Evolutionary conservation across 2,888 invertebrate species (phyloP).

Genomic region (Drosophila dives): DNA sequence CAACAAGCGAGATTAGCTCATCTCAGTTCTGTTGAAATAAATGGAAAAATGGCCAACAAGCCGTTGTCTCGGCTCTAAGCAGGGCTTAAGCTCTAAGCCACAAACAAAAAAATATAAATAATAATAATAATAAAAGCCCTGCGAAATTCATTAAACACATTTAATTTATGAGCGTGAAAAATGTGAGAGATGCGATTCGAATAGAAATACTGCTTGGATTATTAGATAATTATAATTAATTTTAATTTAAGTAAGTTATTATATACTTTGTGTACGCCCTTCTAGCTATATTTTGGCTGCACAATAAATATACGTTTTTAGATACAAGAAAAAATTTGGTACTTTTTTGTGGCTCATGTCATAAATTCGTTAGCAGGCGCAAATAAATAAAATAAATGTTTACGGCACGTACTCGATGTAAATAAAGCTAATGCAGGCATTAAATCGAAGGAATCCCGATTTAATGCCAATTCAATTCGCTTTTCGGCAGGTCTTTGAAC

Average conservation of each 20-base stretch:
- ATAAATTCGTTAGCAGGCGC: conserved; percentile 52
- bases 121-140: conserved; percentile 9
- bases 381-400: conserved; percentile 43
- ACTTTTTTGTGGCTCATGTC: conserved; percentile 45
- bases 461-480: conserved; percentile 21
- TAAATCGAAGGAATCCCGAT: conserved; percentile 32
- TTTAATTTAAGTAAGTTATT: neutral
- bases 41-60: conserved; percentile 35
- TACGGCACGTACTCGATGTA: conserved; percentile 56
- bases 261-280: neutral
- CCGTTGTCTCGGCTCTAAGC: conserved; percentile 25
- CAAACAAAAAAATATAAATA: neutral
- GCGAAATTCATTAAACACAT: neutral
- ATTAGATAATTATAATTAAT: neutral
- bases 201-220: neutral
- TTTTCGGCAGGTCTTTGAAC: conserved; percentile 4
- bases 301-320: neutral
- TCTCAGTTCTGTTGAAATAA: conserved; percentile 70
- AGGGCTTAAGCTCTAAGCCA: conserved; percentile 27
- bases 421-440: conserved; percentile 55
- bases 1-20: conserved; percentile 62
- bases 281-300: neutral
- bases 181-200: neutral
- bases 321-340: conserved; percentile 8
- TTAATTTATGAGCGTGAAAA: conserved; percentile 11